phyloP scores from a whole-genome alignment of 1,140 invertebrate genomes.

The Drosophila varians region DNA sequence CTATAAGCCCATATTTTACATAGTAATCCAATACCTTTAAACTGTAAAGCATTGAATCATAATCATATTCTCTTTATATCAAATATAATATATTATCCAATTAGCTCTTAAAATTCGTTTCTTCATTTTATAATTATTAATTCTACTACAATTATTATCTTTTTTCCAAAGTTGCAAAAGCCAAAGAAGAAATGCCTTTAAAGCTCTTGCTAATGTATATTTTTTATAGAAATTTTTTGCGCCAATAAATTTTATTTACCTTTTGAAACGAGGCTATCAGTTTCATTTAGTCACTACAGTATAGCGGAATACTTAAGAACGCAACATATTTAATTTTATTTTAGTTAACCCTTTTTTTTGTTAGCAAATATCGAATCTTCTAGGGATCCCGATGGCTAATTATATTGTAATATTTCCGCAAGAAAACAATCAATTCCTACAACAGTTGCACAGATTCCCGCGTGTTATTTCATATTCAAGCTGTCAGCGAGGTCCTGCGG shows the following conservation, averaged over 20 bases:
- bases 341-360: background rate
- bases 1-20: too few species aligned
- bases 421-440: background rate
- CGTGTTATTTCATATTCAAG: conserved; percentile 4
- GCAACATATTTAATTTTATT: background rate
- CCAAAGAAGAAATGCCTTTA: too few species aligned
- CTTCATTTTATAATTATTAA: too few species aligned
- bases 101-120: too few species aligned
- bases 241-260: background rate
- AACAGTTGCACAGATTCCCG: conserved; percentile 56
- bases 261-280: background rate
- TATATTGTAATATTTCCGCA: conserved; percentile 28
- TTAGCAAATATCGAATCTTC: background rate
- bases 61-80: too few species aligned
- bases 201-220: background rate
- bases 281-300: too few species aligned
- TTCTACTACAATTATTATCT: too few species aligned
- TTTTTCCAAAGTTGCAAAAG: too few species aligned
- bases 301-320: too few species aligned
- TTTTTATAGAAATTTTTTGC: background rate
- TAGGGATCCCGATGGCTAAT: background rate
- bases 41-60: too few species aligned
- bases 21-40: too few species aligned
- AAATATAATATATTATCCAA: too few species aligned
- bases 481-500: conserved; percentile 58